Evolutionary conservation across 2,113 vertebrate species (phyloP).

Genomic region (Hiodon alosoides): DNA sequence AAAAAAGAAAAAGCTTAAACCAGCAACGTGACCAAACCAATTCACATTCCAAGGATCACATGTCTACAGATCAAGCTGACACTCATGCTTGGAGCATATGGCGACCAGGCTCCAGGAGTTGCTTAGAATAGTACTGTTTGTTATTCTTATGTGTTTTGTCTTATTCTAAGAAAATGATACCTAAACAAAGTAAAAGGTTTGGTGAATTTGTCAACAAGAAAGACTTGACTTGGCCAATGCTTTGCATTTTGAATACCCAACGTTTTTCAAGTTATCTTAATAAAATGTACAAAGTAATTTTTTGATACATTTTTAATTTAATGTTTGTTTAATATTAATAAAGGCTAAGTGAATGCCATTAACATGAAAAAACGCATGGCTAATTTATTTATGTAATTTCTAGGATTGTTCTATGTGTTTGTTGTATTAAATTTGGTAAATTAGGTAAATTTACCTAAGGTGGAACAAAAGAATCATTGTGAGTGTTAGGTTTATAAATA

Average conservation of each 20-base stretch:
- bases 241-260: conserved; percentile 8
- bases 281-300: not conserved
- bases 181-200: not conserved
- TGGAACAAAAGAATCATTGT: not conserved
- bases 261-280: not conserved
- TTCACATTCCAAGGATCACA: not conserved
- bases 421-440: too few relatives aligned
- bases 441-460: too few relatives aligned
- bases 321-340: not conserved
- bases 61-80: not conserved
- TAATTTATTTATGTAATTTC: not conserved
- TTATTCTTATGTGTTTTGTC: not conserved
- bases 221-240: not conserved
- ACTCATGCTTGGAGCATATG: not conserved
- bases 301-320: conserved; percentile 3
- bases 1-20: conserved; percentile 93
- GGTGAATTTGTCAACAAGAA: not conserved
- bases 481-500: not conserved
- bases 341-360: not conserved
- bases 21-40: conserved; percentile 41
- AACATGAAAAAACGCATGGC: not conserved
- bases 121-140: not conserved
- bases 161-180: not conserved
- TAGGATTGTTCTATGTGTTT: not conserved
- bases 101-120: not conserved